phyloP scores from a whole-genome alignment of 2,888 invertebrate genomes.

The Andrena bicolor region DNA sequence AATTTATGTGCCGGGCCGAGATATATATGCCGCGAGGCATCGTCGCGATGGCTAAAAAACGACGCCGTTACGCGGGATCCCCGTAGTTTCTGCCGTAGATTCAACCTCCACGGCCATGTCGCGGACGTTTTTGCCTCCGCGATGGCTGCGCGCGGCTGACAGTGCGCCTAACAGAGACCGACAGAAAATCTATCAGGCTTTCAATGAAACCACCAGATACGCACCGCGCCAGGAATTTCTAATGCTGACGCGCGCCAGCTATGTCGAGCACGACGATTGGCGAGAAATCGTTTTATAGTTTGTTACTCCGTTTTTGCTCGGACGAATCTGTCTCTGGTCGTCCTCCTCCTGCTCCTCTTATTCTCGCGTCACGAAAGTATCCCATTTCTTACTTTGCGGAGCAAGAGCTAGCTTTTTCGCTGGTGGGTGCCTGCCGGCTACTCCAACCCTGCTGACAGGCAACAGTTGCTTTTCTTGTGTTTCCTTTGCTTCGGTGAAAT shows the following conservation, averaged over 20 bases:
- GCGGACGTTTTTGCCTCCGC: conserved; percentile 56
- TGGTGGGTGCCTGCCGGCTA: conserved; percentile 4
- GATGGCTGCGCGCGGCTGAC: conserved; percentile 48
- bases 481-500: conserved; percentile 34
- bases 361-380: not conserved
- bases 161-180: conserved; percentile 66
- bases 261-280: conserved; percentile 57
- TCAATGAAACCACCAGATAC: conserved; percentile 64
- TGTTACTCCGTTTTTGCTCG: conserved; percentile 37
- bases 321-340: conserved; percentile 41
- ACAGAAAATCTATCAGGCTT: conserved; percentile 72
- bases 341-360: not conserved
- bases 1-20: conserved; percentile 67
- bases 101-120: conserved; percentile 47
- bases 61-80: conserved; percentile 59
- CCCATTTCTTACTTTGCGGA: not conserved
- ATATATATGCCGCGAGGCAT: conserved; percentile 54
- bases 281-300: conserved; percentile 58
- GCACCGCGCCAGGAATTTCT: conserved; percentile 58
- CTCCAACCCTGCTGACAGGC: no score
- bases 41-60: conserved; percentile 24
- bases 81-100: conserved; percentile 49
- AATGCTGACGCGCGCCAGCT: conserved; percentile 53
- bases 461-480: conserved; percentile 5
- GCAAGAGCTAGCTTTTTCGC: conserved; percentile 2